Evolutionary conservation across 30 jellyfish, hydroid and myxozoan species (phyloP).

Genomic region (Sanderia malayensis): DNA sequence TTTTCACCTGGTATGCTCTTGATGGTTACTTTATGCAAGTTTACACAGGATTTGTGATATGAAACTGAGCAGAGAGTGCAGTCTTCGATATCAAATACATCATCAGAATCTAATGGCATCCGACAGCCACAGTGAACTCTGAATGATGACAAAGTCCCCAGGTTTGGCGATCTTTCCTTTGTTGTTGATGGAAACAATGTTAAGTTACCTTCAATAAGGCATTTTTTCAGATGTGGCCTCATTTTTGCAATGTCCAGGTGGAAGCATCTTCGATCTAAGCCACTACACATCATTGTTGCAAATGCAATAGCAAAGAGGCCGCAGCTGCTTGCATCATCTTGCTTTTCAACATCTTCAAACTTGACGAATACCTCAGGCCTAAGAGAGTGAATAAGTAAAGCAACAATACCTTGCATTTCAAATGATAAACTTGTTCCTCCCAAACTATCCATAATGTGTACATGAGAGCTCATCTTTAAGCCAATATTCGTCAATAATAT

Average conservation of each 20-base stretch:
- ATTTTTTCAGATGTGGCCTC: background rate
- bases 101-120: background rate
- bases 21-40: background rate
- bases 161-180: background rate
- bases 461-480: background rate
- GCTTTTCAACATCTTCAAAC: slow-evolving; percentile 20
- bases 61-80: background rate
- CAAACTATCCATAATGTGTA: background rate
- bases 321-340: background rate
- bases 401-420: background rate
- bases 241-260: background rate
- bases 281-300: background rate
- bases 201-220: background rate
- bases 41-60: background rate
- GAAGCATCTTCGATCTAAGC: background rate
- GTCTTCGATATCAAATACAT: background rate
- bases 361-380: background rate
- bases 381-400: background rate
- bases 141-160: background rate
- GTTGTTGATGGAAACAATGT: background rate
- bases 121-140: background rate
- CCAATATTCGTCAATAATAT: background rate
- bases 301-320: background rate
- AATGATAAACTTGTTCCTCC: background rate
- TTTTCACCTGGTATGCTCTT: background rate